Evolutionary conservation across 2,797 vertebrate genomes (phyloP).

Genomic region (Falco peregrinus): DNA sequence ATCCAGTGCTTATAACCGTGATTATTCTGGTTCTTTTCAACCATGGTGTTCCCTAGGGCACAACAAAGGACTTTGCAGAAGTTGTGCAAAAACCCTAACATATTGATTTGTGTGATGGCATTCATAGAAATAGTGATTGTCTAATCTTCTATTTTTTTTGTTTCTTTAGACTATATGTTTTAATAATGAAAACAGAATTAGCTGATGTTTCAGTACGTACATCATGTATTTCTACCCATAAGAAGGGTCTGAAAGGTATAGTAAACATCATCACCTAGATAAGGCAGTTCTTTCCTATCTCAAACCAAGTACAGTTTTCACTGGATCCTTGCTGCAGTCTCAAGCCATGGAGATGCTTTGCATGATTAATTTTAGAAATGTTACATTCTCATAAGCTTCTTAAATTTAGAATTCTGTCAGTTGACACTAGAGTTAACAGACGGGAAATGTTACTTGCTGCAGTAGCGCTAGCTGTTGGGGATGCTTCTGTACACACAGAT

Average conservation of each 20-base stretch:
- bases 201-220: neutral
- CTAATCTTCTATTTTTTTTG: neutral
- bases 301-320: neutral
- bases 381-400: neutral
- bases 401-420: neutral
- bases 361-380: neutral
- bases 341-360: neutral
- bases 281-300: neutral
- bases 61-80: neutral
- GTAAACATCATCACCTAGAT: neutral
- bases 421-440: neutral
- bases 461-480: neutral
- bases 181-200: neutral
- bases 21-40: neutral
- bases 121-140: neutral
- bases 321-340: neutral
- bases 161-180: neutral
- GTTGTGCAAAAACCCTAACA: neutral
- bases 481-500: neutral
- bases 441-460: neutral
- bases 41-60: neutral
- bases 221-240: neutral
- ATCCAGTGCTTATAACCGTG: neutral
- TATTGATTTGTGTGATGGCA: neutral
- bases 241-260: neutral